Evolutionary conservation across 2,797 vertebrate genomes (phyloP).

Genomic region (Tarsius wallacei): DNA sequence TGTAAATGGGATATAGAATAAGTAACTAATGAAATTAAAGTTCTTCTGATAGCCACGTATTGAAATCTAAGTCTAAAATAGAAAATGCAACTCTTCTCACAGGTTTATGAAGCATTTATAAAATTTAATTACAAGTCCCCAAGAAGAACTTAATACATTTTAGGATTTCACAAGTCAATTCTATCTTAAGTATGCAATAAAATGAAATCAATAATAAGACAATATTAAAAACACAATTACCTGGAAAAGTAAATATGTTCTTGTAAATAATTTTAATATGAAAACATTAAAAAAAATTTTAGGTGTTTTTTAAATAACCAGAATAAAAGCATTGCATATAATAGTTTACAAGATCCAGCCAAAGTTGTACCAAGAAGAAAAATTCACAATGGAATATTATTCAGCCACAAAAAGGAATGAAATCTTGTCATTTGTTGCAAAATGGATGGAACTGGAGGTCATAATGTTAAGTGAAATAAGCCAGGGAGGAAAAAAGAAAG

Average conservation of each 20-base stretch:
- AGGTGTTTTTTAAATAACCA: neutral
- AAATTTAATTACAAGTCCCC: conserved; percentile 17
- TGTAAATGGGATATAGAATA: neutral
- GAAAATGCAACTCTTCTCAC: conserved; percentile 51
- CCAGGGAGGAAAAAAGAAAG: neutral
- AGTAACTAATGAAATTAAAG: conserved; percentile 5
- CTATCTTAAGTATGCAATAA: conserved; percentile 17
- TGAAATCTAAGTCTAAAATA: conserved; percentile 33
- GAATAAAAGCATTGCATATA: conserved; percentile 53
- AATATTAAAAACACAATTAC: conserved; percentile 54
- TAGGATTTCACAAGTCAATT: conserved; percentile 40
- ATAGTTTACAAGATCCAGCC: neutral
- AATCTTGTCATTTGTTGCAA: neutral
- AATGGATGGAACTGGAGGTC: neutral
- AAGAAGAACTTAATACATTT: conserved; percentile 57
- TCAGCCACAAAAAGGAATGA: neutral
- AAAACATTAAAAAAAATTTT: conserved; percentile 29
- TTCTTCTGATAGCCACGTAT: neutral
- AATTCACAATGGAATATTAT: neutral
- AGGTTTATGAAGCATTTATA: conserved; percentile 43
- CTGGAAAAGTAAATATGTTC: conserved; percentile 10
- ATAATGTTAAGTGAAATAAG: neutral
- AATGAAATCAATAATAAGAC: conserved; percentile 38
- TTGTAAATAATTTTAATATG: conserved; percentile 43
- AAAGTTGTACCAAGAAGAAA: conserved; percentile 17